These are phyloP conservation scores for Athene noctua DNA, from an alignment of 2,113 vertebrate species.

Conservation along the genomic window DNA sequence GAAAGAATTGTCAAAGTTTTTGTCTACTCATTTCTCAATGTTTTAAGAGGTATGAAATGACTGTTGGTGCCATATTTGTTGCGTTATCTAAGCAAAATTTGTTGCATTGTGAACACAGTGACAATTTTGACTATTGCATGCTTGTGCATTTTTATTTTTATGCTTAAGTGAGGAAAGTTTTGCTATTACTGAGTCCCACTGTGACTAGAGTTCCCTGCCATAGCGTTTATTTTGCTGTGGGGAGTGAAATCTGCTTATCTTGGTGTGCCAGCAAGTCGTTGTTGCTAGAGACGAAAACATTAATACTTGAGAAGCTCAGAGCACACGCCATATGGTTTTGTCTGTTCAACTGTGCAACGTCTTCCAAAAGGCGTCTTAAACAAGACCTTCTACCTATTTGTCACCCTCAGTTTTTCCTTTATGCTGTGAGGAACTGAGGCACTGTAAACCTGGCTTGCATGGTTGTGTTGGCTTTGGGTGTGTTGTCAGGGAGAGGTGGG, in stretches of 20 bases:
- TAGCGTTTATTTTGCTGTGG: neutral
- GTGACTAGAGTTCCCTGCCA: neutral
- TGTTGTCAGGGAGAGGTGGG: neutral
- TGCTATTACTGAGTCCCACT: neutral
- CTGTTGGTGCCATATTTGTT: neutral
- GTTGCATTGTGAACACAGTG: neutral
- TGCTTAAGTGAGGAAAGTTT: neutral
- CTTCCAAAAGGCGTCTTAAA: neutral
- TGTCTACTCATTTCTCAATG: neutral
- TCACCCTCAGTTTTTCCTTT: neutral
- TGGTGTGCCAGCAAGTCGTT: neutral
- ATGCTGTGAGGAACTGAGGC: neutral
- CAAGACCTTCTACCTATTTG: neutral
- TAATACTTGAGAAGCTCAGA: neutral
- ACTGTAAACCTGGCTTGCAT: neutral
- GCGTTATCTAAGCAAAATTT: neutral
- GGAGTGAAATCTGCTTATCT: slow-evolving; percentile 49
- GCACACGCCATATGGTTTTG: neutral
- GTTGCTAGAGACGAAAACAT: neutral
- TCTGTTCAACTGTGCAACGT: neutral
- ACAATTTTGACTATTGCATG: neutral
- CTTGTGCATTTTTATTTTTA: neutral
- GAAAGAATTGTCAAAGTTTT: neutral
- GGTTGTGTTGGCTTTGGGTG: neutral
- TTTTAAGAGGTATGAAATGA: neutral